Conservation (phyloP, 1,140 invertebrate species). For the Leptinotarsa lineolata region DNA sequence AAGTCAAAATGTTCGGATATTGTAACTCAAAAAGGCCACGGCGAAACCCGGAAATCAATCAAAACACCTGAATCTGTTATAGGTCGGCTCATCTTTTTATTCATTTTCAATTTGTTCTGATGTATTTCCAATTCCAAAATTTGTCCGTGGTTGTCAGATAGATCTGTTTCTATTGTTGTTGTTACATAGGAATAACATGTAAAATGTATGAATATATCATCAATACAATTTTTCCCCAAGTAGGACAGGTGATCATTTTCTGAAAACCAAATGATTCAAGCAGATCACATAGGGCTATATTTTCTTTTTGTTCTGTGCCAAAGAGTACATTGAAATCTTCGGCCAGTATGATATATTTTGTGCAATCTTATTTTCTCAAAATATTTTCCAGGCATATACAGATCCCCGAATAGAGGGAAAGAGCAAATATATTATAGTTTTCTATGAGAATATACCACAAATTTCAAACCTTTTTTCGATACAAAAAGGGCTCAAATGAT, state of each 20-base stretch:
- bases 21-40: no score
- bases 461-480: not conserved
- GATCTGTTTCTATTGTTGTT: not conserved
- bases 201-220: not conserved
- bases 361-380: not conserved
- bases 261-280: not conserved
- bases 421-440: not conserved
- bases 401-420: not conserved
- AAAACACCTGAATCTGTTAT: no score
- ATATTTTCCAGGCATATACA: not conserved
- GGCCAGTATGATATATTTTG: conserved; percentile 1
- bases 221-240: not conserved
- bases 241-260: not conserved
- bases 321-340: conserved; percentile 11
- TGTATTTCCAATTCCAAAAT: no score
- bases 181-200: not conserved
- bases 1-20: no score
- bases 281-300: conserved; percentile 10
- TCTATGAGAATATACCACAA: not conserved
- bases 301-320: conserved; percentile 6
- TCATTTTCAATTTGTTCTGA: no score
- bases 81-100: no score
- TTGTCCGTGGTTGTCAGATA: not conserved
- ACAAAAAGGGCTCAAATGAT: conserved; percentile 1
- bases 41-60: no score